Conservation (phyloP, 2,888 invertebrate species). For the Melanophora roralis region DNA sequence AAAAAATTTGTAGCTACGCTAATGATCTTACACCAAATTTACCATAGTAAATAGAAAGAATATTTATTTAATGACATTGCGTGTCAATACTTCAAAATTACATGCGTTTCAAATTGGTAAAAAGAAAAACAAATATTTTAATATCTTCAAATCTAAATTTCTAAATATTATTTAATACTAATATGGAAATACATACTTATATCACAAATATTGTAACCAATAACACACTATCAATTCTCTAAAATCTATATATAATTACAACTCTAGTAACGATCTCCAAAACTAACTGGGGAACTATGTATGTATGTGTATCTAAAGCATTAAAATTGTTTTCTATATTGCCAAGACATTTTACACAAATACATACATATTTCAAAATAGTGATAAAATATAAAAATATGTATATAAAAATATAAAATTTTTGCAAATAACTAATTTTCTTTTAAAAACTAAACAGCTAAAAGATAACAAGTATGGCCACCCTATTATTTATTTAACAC, state of each 20-base stretch:
- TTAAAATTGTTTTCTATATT: too few species aligned
- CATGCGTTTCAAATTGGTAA: slow-evolving; percentile 22
- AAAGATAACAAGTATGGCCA: not conserved
- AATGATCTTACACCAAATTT: too few species aligned
- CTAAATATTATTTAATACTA: not conserved
- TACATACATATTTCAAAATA: too few species aligned
- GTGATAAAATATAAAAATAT: too few species aligned
- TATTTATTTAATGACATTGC: not conserved
- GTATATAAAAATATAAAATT: not conserved
- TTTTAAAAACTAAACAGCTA: not conserved
- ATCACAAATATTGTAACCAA: not conserved
- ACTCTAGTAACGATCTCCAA: too few species aligned
- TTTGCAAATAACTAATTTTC: too few species aligned
- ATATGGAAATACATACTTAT: not conserved
- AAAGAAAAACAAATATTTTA: not conserved
- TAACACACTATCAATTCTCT: not conserved
- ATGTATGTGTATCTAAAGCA: too few species aligned
- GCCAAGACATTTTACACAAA: too few species aligned
- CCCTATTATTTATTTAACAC: not conserved
- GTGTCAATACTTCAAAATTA: slow-evolving; percentile 12
- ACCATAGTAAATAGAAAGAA: not conserved
- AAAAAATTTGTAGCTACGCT: too few species aligned
- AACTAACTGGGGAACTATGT: too few species aligned
- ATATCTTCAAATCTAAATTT: too few species aligned
- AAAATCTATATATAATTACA: not conserved